Evolutionary conservation across 1,140 invertebrate species (phyloP), one percentile per base, ranked within the genome.

Genomic region (Notospermus geniculatus): DNA sequence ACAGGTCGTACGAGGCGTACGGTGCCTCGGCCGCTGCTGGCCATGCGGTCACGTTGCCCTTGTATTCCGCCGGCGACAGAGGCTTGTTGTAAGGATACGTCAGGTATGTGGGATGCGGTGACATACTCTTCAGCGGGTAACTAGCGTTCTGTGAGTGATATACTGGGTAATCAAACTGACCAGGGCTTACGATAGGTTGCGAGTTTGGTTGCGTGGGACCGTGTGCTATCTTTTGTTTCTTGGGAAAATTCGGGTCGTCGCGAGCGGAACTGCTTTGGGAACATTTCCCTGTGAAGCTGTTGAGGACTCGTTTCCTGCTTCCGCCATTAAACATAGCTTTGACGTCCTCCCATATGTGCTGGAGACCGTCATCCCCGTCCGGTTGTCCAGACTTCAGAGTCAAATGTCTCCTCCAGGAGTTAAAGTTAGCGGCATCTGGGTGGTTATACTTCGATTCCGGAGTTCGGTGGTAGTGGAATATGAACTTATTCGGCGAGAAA

Each of bases 291-390:
- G 7, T 56, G 17, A 36, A 22, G 55, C 29, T 45, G 30, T 85
- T 65, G 63, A 93, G 80, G 62, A 94, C 83, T 41, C 94, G 83
- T 75, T 97, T 97, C 22, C 95, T 85, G 0, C 92, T 96, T 0
- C 95, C 95, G 1, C 95, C 95, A 79, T 98, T 98, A 80, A 97
- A 98, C 93, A 98, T 97, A 0, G 95, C 94, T 69, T 97, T 97
- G 0, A 97, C 93, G 79, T 97, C 94, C 81, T 97, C 93, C 84
- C 84, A 86, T 0, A 80, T 77, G 69, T 82, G 80, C 13, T 73
- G 62, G 19, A 84, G 54, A 2, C 74, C 66, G 29, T 63, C 64
- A 19, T 19, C 39, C 2, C 60, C 61, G 41, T 39, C 52, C 32
- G 4, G 5, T 7, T 36, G 32, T 27, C n/a, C 46, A 19, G 19